Evolutionary conservation across 2,888 invertebrate genomes (phyloP), one percentile per base, ranked within the genome.

Genomic region (Hyposoter dolosus): DNA sequence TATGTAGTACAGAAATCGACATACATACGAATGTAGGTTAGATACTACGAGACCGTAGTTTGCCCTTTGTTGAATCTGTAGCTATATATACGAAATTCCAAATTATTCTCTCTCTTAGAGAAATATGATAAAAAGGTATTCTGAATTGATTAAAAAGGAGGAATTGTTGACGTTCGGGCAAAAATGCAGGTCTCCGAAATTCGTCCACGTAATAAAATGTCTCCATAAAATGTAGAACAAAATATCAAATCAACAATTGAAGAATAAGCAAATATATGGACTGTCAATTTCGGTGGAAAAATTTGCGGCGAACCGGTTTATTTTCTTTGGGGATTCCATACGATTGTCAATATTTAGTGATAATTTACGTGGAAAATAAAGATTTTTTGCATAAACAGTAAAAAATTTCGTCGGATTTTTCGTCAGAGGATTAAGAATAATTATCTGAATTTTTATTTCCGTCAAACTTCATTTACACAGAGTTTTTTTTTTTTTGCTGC

Each of bases 11-110:
- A 79, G 79, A 79, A 75, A 79, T 76, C 80, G 83, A 85, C 75
- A 76, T 66, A 72, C 63, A 53, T 19, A 19, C 28, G 56, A 87
- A 90, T 90, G 88, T 91, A 88, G 89, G 89, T 89, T 90, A 90
- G 83, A 63, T 45, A 50, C 60, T 75, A 86, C 66, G 82, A 87
- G 87, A 88, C 88, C 89, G 88, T 83, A 53, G 28, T 17, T 47
- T 23, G 15, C 47, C 87, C 60, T 84, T 79, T 56, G 72, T 71
- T 72, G 28, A 56, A 66, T 28, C 77, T 68, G 15, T 43, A 79
- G 43, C 68, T 65, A 71, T 9, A 43, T 65, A 71, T 9, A 43
- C 50, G 10, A 10, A 63, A 45, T 9, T 83, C 83, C 79, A 68
- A 82, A 83, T 83, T 83, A 78, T 78, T 66, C 60, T 53, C 47